Conservation (phyloP, 2,113 vertebrate species). For the Alaudala cheleensis region DNA sequence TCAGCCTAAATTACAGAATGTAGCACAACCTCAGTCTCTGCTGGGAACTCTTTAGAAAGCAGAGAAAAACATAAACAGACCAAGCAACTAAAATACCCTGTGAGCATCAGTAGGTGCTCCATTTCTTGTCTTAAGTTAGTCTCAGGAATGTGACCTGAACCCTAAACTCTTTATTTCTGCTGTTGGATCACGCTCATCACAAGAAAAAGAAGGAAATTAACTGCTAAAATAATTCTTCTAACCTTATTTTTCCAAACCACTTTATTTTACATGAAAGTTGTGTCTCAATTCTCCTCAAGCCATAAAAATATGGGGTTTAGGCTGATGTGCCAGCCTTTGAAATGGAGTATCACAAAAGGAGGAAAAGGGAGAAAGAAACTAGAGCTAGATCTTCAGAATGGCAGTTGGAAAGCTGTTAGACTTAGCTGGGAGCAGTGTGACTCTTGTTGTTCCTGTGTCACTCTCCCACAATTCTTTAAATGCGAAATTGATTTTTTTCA, state of each 20-base stretch:
- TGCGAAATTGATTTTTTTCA: background rate
- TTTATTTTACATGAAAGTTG: background rate
- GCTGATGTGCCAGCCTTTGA: background rate
- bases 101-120: background rate
- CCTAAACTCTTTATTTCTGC: background rate
- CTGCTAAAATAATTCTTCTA: background rate
- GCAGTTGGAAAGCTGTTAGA: background rate
- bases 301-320: background rate
- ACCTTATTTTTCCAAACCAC: background rate
- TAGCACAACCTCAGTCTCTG: background rate
- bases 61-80: background rate
- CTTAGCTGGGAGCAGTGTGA: background rate
- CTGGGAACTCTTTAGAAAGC: background rate
- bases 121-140: background rate
- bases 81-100: background rate
- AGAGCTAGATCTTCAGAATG: background rate
- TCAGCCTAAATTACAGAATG: constrained; percentile 24
- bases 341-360: background rate
- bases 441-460: background rate
- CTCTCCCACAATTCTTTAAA: background rate
- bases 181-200: background rate
- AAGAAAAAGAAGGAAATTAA: background rate
- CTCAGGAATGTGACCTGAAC: background rate
- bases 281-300: background rate
- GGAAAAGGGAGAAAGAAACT: background rate